Evolutionary conservation across 2,113 vertebrate genomes (phyloP).

Genomic region (Pandion haliaetus): DNA sequence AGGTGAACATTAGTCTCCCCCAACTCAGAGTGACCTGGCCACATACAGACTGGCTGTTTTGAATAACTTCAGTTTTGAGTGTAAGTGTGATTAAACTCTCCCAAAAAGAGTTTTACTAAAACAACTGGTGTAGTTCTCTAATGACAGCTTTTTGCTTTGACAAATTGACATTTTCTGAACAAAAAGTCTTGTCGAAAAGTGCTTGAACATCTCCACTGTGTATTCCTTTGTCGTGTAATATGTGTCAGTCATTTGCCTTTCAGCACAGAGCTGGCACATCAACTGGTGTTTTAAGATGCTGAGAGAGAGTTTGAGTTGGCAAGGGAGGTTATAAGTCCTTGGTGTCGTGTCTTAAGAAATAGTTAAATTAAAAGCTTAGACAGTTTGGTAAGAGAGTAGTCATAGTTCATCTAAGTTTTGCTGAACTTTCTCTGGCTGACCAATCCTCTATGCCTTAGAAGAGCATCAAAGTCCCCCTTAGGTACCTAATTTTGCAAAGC

Average conservation of each 20-base stretch:
- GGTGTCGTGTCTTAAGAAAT: neutral
- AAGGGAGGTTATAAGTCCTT: neutral
- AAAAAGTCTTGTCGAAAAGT: neutral
- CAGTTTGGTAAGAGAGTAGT: neutral
- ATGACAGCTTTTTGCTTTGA: neutral
- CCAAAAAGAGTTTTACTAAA: neutral
- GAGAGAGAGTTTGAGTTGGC: neutral
- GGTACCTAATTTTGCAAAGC: slow-evolving; percentile 32
- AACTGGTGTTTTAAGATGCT: neutral
- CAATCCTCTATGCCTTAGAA: neutral
- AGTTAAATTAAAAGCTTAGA: neutral
- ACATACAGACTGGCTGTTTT: neutral
- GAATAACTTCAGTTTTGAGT: neutral
- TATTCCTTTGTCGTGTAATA: neutral
- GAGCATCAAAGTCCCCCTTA: neutral
- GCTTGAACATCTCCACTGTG: neutral
- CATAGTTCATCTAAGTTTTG: neutral
- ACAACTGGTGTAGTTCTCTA: neutral
- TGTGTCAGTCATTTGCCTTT: neutral
- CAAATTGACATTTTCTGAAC: neutral
- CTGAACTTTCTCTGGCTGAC: neutral
- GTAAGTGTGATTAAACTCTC: neutral
- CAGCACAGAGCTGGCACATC: neutral
- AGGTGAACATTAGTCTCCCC: neutral
- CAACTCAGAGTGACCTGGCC: neutral